These are phyloP conservation scores for Leptopilina myrica DNA, from an alignment of 2,888 invertebrate genomes.

Conservation along the genomic window DNA sequence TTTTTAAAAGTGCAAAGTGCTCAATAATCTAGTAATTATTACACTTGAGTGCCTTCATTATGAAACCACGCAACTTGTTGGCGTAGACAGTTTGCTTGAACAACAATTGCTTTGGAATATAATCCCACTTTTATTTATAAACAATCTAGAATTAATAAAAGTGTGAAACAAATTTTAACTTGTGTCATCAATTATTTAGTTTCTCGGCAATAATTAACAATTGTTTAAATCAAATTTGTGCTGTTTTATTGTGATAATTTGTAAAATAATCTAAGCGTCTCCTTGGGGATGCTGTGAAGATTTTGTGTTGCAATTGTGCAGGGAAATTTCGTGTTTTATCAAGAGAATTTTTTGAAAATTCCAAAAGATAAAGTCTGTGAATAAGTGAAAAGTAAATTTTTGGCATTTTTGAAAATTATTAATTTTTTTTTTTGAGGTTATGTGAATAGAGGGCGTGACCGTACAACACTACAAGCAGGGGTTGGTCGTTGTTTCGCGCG, in stretches of 20 bases:
- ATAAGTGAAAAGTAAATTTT: background rate
- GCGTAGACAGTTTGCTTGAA: background rate
- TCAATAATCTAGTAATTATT: background rate
- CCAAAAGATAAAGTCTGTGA: background rate
- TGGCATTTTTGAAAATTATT: slow-evolving; percentile 2
- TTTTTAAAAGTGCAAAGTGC: background rate
- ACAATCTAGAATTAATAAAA: background rate
- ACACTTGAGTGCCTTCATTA: background rate
- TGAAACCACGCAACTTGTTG: slow-evolving; percentile 1
- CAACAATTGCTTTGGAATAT: slow-evolving; percentile 1
- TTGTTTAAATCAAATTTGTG: background rate
- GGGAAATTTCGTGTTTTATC: background rate
- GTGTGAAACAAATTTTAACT: background rate
- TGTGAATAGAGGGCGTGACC: slow-evolving; percentile 74
- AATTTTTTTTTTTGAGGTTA: slow-evolving; percentile 65
- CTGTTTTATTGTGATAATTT: slow-evolving; percentile 48
- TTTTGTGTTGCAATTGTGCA: background rate
- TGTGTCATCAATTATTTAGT: background rate
- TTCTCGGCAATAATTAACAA: background rate
- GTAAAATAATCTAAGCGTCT: slow-evolving; percentile 41
- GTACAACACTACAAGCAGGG: slow-evolving; percentile 64
- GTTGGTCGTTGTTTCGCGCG: slow-evolving; percentile 73
- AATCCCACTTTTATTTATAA: slow-evolving; percentile 3
- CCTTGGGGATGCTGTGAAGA: slow-evolving; percentile 49
- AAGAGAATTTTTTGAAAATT: background rate